A percentile compares a stretch with the other conserved stretches of the same genome.
These are phyloP conservation scores for Eristalinus sepulchralis DNA, from an alignment of 2,888 invertebrate genomes.

Conservation along the genomic window DNA sequence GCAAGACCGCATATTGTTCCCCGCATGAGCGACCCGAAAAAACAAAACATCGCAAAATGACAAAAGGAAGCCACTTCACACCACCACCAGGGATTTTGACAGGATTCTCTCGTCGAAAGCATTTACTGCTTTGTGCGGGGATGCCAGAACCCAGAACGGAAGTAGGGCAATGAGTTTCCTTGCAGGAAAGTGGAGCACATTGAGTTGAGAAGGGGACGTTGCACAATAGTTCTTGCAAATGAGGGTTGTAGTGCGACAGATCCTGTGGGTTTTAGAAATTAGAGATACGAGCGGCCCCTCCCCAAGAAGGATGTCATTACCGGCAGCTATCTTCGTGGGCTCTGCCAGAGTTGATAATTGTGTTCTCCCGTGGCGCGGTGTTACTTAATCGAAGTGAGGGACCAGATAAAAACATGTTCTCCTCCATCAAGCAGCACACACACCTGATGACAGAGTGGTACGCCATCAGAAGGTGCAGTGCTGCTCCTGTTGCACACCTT, in stretches of 20 bases:
- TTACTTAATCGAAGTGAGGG: constrained; percentile 1
- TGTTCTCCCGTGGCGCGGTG: not conserved
- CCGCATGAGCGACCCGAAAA: constrained; percentile 51
- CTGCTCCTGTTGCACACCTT: constrained; percentile 42
- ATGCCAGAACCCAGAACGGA: constrained; percentile 33
- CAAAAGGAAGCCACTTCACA: constrained; percentile 32
- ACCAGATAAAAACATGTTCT: constrained; percentile 47
- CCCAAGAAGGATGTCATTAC: constrained; percentile 40
- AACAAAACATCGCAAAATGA: not conserved
- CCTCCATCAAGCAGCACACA: not conserved
- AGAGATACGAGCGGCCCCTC: not conserved
- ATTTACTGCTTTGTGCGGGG: not conserved
- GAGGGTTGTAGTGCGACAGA: constrained; percentile 28
- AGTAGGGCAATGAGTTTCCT: constrained; percentile 66
- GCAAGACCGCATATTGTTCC: constrained; percentile 40
- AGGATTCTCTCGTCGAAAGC: constrained; percentile 43
- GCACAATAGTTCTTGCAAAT: constrained; percentile 30
- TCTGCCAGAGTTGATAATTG: constrained; percentile 46
- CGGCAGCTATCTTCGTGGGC: constrained; percentile 31
- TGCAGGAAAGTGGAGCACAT: constrained; percentile 45
- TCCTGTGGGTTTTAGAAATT: constrained; percentile 20
- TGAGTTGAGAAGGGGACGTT: constrained; percentile 30
- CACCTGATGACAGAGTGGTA: constrained; percentile 51
- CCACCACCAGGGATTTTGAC: constrained; percentile 53
- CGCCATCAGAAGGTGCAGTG: constrained; percentile 51